phyloP scores from a whole-genome alignment of 2,888 invertebrate species.

The Lasioglossum zephyrum region DNA sequence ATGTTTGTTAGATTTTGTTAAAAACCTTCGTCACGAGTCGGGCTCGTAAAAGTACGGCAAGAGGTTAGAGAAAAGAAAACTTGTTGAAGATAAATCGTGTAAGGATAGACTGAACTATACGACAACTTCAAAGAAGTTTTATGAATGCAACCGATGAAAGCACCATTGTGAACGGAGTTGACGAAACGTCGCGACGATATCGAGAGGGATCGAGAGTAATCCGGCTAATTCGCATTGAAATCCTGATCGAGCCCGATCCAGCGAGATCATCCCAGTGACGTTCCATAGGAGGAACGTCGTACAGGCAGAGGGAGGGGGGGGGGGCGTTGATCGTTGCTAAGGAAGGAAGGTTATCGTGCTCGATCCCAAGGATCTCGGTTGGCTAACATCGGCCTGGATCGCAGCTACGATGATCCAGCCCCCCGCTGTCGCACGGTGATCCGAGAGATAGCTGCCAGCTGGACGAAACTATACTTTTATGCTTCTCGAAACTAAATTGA shows the following conservation, averaged over 20 bases:
- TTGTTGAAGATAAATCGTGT: not conserved
- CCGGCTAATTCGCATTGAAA: not conserved
- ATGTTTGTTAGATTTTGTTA: too few relatives aligned
- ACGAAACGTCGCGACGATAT: not conserved
- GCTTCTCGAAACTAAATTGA: not conserved
- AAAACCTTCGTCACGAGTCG: too few relatives aligned
- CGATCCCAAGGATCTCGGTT: slow-evolving; percentile 63
- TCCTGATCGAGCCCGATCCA: slow-evolving; percentile 19
- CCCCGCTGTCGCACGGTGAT: not conserved
- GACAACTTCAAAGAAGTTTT: not conserved
- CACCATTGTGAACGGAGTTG: not conserved
- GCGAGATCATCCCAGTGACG: slow-evolving; percentile 35
- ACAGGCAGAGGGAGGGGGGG: slow-evolving; percentile 47
- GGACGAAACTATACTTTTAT: not conserved
- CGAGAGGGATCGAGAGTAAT: not conserved
- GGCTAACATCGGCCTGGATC: slow-evolving; percentile 41
- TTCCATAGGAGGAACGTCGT: slow-evolving; percentile 63
- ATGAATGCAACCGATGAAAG: not conserved
- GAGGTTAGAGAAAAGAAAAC: too few relatives aligned
- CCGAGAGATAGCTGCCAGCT: not conserved
- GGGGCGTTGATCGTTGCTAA: slow-evolving; percentile 56
- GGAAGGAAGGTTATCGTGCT: slow-evolving; percentile 70
- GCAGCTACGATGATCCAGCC: slow-evolving; percentile 33
- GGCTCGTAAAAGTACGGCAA: too few relatives aligned
- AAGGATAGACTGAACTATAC: not conserved